Evolutionary conservation across 2,888 invertebrate species (phyloP), one percentile per base, ranked within the genome.

Genomic region (Branchellion lobata): DNA sequence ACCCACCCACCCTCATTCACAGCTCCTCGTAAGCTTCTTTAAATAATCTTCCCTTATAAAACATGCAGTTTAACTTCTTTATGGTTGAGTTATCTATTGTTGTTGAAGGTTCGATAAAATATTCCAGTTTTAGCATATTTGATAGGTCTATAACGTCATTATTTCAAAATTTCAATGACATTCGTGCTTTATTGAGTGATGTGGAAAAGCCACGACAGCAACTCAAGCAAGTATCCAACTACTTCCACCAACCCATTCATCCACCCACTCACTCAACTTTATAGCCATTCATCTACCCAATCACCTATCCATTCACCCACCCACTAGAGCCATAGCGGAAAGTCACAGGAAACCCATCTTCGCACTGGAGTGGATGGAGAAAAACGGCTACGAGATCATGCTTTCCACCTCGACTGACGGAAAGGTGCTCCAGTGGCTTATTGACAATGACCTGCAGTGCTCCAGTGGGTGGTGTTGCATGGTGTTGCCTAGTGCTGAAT

Each of bases 321-420:
- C 14, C 40, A 40, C 65, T n/a, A 77, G 77, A 31, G 65, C 65
- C 27, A 34, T 77, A 34, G 21, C 77, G 33, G 33, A 61, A 11
- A 57, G 65, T 8, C 77, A 77, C 65, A 77, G 33, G 24, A 65
- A 77, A n/a, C 61, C 77, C n/a, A 57, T 77, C n/a, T 77, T 34
- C 1, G 77, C 77, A 21, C 29, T 77, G 24, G 34, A 77, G 29
- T 77, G 77, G 77, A 65, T 65, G 61, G 57, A 65, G n/a, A 77
- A 77, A 65, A 77, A 77, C n/a, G 77, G 77, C 24, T 77, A 65
- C 34, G 77, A 77, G 40, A 57, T 77, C n/a, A n/a, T 77, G 31
- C 29, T 77, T 21, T 31, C 65, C 14, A 77, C 77, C 3, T 77
- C 77, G 29, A 77, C 40, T 2, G 77, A 65, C 65, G 77, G 77